A percentile compares a stretch with the other conserved stretches of the same genome.
phyloP scores from a whole-genome alignment of 2,888 invertebrate species.

The Volucella zonaria region DNA sequence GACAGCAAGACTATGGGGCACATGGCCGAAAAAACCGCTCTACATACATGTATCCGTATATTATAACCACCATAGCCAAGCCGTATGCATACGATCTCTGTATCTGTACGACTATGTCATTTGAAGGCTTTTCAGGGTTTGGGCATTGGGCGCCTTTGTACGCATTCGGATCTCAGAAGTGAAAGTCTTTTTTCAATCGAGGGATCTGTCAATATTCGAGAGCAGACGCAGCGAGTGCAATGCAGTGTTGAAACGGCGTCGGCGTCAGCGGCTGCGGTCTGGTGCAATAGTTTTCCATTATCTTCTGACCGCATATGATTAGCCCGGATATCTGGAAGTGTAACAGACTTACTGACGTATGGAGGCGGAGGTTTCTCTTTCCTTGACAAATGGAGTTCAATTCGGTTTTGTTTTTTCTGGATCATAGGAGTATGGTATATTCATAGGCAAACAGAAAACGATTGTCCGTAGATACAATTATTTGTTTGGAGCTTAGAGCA shows the following conservation, averaged over 20 bases:
- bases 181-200: conserved; percentile 59
- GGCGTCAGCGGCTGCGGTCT: neutral
- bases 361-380: conserved; percentile 46
- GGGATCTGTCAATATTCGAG: conserved; percentile 66
- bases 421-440: conserved; percentile 18
- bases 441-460: neutral
- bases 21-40: conserved; percentile 34
- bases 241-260: too few relatives aligned
- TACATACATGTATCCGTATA: neutral
- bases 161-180: conserved; percentile 55
- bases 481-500: conserved; percentile 22
- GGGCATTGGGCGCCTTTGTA: conserved; percentile 16
- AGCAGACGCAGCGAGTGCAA: conserved; percentile 45
- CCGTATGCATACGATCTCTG: conserved; percentile 32
- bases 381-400: conserved; percentile 47
- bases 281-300: conserved; percentile 66
- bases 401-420: conserved; percentile 10
- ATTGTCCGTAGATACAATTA: conserved; percentile 27
- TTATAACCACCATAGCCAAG: conserved; percentile 28
- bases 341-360: conserved; percentile 25
- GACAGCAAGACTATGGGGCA: conserved; percentile 33
- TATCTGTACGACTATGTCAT: conserved; percentile 25
- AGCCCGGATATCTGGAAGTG: conserved; percentile 48
- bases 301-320: conserved; percentile 69
- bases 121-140: conserved; percentile 12